A percentile compares a stretch with the other conserved stretches of the same genome.
Conservation (phyloP, 1,140 invertebrate genomes). For the Saxidomus purpurata region DNA sequence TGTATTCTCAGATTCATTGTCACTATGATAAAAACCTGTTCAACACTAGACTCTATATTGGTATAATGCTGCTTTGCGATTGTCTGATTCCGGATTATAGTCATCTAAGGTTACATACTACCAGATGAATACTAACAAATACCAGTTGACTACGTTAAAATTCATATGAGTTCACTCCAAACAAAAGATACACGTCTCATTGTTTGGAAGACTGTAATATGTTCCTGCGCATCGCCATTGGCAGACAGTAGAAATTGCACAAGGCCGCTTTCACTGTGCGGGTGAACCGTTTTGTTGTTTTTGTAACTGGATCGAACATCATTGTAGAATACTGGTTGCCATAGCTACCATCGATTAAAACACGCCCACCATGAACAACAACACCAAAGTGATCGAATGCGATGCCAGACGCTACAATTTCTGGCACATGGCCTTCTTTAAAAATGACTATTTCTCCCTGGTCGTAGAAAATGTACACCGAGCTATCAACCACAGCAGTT, state of each 20-base stretch:
- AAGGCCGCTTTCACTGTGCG: conserved; percentile 56
- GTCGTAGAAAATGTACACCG: conserved; percentile 52
- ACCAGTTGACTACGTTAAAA: too few relatives aligned
- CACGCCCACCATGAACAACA: conserved; percentile 26
- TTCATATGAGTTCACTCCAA: too few relatives aligned
- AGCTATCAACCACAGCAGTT: conserved; percentile 25
- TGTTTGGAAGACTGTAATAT: neutral
- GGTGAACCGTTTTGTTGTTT: neutral
- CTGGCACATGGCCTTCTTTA: neutral
- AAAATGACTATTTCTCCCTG: conserved; percentile 36
- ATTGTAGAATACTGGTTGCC: conserved; percentile 57
- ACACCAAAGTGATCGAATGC: conserved; percentile 59
- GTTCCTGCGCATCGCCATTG: conserved; percentile 28
- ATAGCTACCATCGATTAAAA: conserved; percentile 55
- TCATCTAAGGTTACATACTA: too few relatives aligned
- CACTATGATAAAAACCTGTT: too few relatives aligned
- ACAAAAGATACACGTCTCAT: too few relatives aligned
- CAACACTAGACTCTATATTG: too few relatives aligned
- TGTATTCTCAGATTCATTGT: too few relatives aligned
- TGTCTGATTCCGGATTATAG: too few relatives aligned
- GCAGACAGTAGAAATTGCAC: conserved; percentile 59
- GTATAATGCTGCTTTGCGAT: too few relatives aligned
- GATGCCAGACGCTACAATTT: neutral
- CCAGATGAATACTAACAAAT: too few relatives aligned
- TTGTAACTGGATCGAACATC: conserved; percentile 49